These are phyloP conservation scores for Coturnix japonica DNA, from an alignment of 2,113 vertebrate genomes.

Conservation along the genomic window DNA sequence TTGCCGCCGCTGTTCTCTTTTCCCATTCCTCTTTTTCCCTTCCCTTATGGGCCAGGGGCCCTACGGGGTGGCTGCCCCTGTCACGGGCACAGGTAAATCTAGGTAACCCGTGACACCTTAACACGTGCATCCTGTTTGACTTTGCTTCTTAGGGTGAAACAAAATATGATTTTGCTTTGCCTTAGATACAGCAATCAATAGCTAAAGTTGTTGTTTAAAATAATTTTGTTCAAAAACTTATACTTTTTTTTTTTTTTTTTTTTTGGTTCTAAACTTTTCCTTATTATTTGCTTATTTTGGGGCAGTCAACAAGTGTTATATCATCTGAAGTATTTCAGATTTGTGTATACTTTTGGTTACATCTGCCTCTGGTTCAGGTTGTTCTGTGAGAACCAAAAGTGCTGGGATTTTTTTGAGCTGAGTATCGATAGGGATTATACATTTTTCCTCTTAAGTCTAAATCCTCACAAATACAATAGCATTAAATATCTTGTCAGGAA, in stretches of 20 bases:
- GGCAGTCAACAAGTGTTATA: background rate
- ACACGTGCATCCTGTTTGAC: background rate
- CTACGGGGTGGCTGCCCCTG: too few species aligned
- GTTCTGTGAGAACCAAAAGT: background rate
- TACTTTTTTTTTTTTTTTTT: too few species aligned
- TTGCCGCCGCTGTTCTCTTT: too few species aligned
- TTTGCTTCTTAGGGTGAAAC: background rate
- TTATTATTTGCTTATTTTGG: background rate
- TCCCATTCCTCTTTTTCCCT: too few species aligned
- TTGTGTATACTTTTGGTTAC: background rate
- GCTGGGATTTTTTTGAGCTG: background rate
- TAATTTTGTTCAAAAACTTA: background rate
- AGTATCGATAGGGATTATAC: background rate
- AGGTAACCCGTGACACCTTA: too few species aligned
- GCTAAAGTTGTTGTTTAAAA: background rate
- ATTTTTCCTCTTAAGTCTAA: background rate
- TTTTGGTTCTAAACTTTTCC: background rate
- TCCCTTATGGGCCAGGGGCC: too few species aligned
- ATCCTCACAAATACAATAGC: background rate
- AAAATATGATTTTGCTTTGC: background rate
- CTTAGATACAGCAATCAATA: background rate
- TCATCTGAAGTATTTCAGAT: background rate
- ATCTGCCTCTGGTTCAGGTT: background rate
- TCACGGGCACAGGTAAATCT: too few species aligned
- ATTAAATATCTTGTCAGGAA: background rate